A percentile compares a stretch with the other conserved stretches of the same genome.
phyloP scores from a whole-genome alignment of 2,888 invertebrate genomes.

The Hypolimnas misippus region DNA sequence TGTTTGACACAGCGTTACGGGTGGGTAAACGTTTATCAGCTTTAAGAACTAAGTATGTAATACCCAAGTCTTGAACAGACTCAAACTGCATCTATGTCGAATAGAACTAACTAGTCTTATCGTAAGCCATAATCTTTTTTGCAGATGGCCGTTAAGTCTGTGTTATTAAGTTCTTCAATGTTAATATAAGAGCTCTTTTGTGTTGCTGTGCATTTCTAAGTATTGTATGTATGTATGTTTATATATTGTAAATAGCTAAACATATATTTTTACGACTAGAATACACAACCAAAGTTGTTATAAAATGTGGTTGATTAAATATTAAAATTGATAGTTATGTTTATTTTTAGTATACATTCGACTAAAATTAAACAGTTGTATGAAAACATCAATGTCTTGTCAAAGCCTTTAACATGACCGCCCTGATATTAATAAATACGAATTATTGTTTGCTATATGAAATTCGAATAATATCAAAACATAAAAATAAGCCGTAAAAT shows the following conservation, averaged over 20 bases:
- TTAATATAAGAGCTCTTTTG: slow-evolving; percentile 75
- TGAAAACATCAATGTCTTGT: slow-evolving; percentile 69
- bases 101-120: slow-evolving; percentile 65
- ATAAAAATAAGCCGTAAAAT: slow-evolving; percentile 44
- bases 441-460: slow-evolving; percentile 72
- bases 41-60: slow-evolving; percentile 48
- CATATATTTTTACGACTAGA: slow-evolving; percentile 84
- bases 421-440: slow-evolving; percentile 79
- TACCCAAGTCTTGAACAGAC: slow-evolving; percentile 47
- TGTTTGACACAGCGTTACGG: slow-evolving; percentile 52
- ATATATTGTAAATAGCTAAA: slow-evolving; percentile 83
- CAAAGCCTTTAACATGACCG: slow-evolving; percentile 77
- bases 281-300: slow-evolving; percentile 85
- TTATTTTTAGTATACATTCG: slow-evolving; percentile 74
- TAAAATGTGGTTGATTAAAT: slow-evolving; percentile 84
- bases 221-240: slow-evolving; percentile 86
- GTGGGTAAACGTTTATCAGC: slow-evolving; percentile 51
- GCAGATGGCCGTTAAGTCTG: slow-evolving; percentile 77
- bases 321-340: slow-evolving; percentile 80
- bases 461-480: slow-evolving; percentile 51
- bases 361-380: slow-evolving; percentile 66
- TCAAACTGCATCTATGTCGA: slow-evolving; percentile 46
- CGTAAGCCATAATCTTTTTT: slow-evolving; percentile 64
- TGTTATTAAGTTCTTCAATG: slow-evolving; percentile 81
- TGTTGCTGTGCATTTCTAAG: slow-evolving; percentile 83